Conservation (phyloP, 2,797 vertebrate species). For the Syngnathus acus region DNA sequence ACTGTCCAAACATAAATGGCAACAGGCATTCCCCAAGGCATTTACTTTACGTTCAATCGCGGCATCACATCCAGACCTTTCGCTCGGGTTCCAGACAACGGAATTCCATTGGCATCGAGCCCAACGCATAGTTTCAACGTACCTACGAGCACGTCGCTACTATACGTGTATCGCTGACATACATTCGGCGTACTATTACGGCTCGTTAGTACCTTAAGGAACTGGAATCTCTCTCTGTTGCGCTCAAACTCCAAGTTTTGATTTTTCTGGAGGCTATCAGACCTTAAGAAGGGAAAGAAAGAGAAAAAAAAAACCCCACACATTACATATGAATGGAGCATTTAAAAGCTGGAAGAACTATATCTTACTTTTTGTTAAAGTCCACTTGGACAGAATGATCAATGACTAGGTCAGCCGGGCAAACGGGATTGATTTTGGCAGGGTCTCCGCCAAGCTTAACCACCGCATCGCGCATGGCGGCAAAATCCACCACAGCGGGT, state of each 20-base stretch:
- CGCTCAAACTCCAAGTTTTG: slow-evolving; percentile 97
- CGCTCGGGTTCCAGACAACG: too few species aligned
- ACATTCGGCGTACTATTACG: not conserved
- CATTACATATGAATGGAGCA: not conserved
- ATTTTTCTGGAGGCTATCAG: slow-evolving; percentile 94
- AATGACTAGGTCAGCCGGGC: slow-evolving; percentile 92
- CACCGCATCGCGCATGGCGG: slow-evolving; percentile 94
- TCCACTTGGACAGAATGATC: slow-evolving; percentile 99
- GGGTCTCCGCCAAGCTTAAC: slow-evolving; percentile 85
- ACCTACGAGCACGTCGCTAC: too few species aligned
- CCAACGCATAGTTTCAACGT: too few species aligned
- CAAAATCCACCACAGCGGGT: slow-evolving; percentile 95
- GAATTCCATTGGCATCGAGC: too few species aligned
- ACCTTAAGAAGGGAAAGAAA: slow-evolving; percentile 53
- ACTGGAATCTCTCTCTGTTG: slow-evolving; percentile 93
- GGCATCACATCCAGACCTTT: too few species aligned
- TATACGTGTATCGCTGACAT: too few species aligned
- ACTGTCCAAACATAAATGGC: too few species aligned
- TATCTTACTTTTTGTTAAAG: slow-evolving; percentile 86
- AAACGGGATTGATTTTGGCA: slow-evolving; percentile 92
- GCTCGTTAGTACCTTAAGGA: slow-evolving; percentile 77
- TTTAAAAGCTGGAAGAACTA: not conserved
- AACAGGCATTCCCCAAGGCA: too few species aligned
- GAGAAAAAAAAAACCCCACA: not conserved
- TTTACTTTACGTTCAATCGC: too few species aligned